phyloP scores from a whole-genome alignment of 2,888 invertebrate genomes.

The Spilarctia lutea region DNA sequence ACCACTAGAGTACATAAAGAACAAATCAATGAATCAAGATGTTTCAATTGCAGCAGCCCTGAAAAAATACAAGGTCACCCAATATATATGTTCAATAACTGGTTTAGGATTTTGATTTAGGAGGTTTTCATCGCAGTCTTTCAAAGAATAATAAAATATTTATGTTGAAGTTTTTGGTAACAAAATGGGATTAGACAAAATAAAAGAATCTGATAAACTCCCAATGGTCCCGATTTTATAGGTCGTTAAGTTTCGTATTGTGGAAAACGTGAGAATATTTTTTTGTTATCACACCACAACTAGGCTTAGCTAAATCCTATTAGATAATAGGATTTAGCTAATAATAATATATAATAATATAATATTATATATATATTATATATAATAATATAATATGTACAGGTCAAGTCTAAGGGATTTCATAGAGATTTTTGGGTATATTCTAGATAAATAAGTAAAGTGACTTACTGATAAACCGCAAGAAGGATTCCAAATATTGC shows the following conservation, averaged over 20 bases:
- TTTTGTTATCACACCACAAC: conserved; percentile 26
- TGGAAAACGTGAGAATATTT: conserved; percentile 23
- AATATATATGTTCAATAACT: background rate
- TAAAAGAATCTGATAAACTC: background rate
- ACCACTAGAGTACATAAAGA: no score
- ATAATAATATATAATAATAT: no score
- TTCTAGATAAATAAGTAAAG: background rate
- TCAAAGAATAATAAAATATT: background rate
- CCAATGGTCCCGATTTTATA: conserved; percentile 11
- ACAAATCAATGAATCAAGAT: no score
- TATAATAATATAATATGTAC: no score
- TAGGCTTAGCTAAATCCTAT: conserved; percentile 26
- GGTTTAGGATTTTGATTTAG: background rate
- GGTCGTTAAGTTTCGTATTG: conserved; percentile 15
- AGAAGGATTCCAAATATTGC: background rate
- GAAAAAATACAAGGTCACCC: no score
- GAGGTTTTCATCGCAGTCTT: background rate
- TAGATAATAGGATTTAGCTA: no score
- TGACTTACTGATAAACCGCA: background rate
- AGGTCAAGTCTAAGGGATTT: conserved; percentile 10
- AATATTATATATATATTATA: conserved; percentile 11
- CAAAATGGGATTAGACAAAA: background rate
- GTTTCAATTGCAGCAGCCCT: no score
- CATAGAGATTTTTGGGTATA: background rate
- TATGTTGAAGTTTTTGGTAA: background rate